Conservation (phyloP, 1,140 invertebrate species). For the Ostrea denselamellosa region DNA sequence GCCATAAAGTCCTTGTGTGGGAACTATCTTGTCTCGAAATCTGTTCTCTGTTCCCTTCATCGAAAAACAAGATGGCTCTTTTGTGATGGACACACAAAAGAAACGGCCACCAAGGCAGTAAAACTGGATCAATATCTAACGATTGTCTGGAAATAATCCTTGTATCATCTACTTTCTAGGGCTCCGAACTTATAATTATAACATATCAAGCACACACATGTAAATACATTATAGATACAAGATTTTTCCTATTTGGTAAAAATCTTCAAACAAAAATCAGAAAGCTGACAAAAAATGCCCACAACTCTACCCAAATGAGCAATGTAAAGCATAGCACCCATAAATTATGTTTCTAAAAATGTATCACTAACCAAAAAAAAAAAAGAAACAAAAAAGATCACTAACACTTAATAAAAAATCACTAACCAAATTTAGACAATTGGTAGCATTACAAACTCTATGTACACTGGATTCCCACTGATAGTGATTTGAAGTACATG, state of each 20-base stretch:
- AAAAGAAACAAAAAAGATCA: not conserved
- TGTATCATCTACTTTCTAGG: not conserved
- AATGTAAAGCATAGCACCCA: constrained; percentile 34
- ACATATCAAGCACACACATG: not conserved
- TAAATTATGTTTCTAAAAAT: not conserved
- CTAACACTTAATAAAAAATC: not conserved
- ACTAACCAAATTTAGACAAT: not conserved
- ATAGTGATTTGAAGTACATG: not conserved
- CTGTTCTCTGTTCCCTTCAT: not conserved
- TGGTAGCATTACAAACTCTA: not conserved
- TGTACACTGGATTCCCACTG: not conserved
- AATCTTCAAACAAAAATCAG: not conserved
- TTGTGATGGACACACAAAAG: not conserved
- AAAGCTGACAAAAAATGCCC: constrained; percentile 22
- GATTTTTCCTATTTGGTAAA: not conserved
- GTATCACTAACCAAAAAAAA: not conserved
- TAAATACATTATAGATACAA: not conserved
- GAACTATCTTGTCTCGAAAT: not conserved
- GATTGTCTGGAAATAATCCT: constrained; percentile 27
- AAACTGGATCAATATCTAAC: not conserved
- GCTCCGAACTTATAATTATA: not conserved
- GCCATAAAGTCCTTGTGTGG: not conserved
- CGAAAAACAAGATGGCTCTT: not conserved
- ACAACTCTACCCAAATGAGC: not conserved
- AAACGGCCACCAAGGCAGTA: not conserved